Evolutionary conservation across 1,140 invertebrate genomes (phyloP).

Genomic region (Gryon sp.): DNA sequence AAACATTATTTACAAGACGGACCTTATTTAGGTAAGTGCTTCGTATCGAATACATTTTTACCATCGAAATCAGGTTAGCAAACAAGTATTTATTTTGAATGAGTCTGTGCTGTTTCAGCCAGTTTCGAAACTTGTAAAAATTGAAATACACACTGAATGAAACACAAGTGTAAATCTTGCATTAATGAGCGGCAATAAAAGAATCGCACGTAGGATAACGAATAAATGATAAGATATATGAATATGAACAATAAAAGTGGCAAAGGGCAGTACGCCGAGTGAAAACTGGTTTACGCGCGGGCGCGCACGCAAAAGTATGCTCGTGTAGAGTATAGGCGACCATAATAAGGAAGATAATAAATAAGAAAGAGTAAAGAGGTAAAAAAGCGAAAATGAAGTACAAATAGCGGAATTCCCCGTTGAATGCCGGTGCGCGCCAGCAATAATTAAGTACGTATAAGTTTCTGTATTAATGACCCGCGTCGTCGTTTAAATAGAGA

Average conservation of each 20-base stretch:
- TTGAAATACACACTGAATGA: no score
- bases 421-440: conserved; percentile 38
- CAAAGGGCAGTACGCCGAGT: conserved; percentile 48
- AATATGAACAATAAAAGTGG: conserved; percentile 62
- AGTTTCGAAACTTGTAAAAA: no score
- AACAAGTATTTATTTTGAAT: no score
- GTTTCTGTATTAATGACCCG: conserved; percentile 63
- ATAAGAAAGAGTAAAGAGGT: conserved; percentile 45
- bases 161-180: conserved; percentile 29
- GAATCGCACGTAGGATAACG: conserved; percentile 27
- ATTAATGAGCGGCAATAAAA: conserved; percentile 53
- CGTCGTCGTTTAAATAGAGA: conserved; percentile 58
- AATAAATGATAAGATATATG: conserved; percentile 59
- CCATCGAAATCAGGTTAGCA: no score
- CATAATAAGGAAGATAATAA: conserved; percentile 62
- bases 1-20: no score
- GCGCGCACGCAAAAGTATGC: conserved; percentile 28
- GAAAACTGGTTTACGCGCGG: conserved; percentile 56
- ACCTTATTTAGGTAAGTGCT: no score
- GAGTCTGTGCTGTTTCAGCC: no score
- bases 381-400: conserved; percentile 60
- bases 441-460: conserved; percentile 66
- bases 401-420: conserved; percentile 61
- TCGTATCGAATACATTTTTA: no score
- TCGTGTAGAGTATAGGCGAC: conserved; percentile 19